Base-by-base conservation (phyloP, 2,113 vertebrate genomes). In the Cairina moschata region DNA sequence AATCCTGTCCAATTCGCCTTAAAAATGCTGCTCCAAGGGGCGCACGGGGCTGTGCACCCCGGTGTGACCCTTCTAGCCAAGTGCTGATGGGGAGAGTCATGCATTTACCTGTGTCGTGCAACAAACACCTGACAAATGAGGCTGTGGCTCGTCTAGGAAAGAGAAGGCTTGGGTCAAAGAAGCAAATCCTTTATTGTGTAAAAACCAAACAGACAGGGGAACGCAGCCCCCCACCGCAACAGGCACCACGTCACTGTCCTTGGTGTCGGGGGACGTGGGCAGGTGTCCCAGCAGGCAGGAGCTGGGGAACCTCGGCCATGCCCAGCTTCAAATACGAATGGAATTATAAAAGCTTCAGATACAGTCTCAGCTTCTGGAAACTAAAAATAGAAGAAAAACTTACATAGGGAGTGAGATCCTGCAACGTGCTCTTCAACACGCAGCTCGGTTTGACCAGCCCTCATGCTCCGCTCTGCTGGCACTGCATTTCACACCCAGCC, bases 171-270 rank as follows among this genome's bases (percentile, higher is more conserved):
- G 1, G 36, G 46, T 71, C 91, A 88, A 95, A 93, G 92, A 87
- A 96, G 93, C 93, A 54, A 85, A 38, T 55, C 50, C 81, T 97
- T 97, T 97, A 97, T 97, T 97, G 91, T 91, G 96, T 95, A 87
- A 91, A 94, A 97, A 77, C 90, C 88, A 88, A 85, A 88, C 94
- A 72, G 85, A 29, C 50, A 34, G 9, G 46, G 2, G 9, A 60
- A 38, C 2, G 9, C 46, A 50, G 66, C 32, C 54, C 38, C 83
- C 63, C 20, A 2, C 1, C 1, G 8, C 71, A 69, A 25, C 31
- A 7, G 13, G 5, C 40, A 1, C 62, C 32, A 0, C 5, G 18
- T 66, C 6, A 1, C 55, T 66, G 80, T 74, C 63, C 38, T 8
- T 21, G 17, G 1, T 6, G 50, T 38, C 59, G 10, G 3, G 68